A percentile compares a stretch with the other conserved stretches of the same genome.
Evolutionary conservation across 2,797 vertebrate species (phyloP).

Genomic region (Sarcophilus harrisii): DNA sequence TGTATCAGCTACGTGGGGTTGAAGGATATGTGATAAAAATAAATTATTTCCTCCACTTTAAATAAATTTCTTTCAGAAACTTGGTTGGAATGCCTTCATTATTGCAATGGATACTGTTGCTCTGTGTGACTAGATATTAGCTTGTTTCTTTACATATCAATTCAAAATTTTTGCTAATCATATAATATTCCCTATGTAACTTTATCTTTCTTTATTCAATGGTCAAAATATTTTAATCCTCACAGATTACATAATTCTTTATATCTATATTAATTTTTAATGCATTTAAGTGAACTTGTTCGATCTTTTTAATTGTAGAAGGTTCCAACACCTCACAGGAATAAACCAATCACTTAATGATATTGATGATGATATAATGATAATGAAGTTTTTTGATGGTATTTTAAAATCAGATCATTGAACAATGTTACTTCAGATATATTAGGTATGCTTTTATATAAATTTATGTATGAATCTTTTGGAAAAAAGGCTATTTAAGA

Average conservation of each 20-base stretch:
- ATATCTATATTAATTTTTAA: not conserved
- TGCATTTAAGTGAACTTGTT: not conserved
- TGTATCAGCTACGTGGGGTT: too few species aligned
- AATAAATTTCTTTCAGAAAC: too few species aligned
- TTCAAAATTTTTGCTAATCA: not conserved
- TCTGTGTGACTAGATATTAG: not conserved
- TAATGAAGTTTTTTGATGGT: not conserved
- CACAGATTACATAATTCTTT: not conserved
- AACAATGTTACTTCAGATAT: not conserved
- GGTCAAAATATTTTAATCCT: not conserved
- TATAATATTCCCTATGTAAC: not conserved
- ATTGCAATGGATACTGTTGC: not conserved
- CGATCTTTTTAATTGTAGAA: not conserved
- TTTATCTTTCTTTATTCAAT: not conserved
- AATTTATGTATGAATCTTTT: too few species aligned
- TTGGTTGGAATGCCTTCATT: not conserved
- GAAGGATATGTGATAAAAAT: too few species aligned
- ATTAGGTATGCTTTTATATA: too few species aligned
- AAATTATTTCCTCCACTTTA: too few species aligned
- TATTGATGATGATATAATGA: not conserved
- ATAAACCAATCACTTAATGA: not conserved
- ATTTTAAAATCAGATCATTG: not conserved
- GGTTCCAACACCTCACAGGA: not conserved
- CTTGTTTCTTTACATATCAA: too few species aligned
- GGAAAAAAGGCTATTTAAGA: too few species aligned